Conservation (phyloP, 2,113 vertebrate genomes). For the Poecile atricapillus region DNA sequence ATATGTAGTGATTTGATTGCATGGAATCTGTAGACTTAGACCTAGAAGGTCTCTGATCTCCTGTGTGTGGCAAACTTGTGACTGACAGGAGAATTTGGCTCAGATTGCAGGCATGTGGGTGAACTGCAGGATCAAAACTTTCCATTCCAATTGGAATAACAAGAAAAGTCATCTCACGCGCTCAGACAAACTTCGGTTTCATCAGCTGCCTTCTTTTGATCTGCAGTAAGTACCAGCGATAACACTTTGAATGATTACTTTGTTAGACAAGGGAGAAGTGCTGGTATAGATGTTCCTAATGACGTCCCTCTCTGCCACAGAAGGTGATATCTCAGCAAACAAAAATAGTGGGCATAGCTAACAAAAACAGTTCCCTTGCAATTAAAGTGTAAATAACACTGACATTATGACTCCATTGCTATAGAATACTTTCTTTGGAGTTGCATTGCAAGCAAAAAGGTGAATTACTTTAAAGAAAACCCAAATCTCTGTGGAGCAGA, state of each 20-base stretch:
- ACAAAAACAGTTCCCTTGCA: not conserved
- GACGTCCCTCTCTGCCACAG: not conserved
- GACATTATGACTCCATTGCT: not conserved
- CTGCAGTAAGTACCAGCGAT: not conserved
- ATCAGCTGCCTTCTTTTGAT: not conserved
- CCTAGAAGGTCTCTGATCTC: not conserved
- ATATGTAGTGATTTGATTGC: not conserved
- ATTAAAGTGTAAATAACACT: conserved; percentile 11
- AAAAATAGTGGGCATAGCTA: conserved; percentile 13
- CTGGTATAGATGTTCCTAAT: not conserved
- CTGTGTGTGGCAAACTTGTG: not conserved
- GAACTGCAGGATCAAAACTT: not conserved
- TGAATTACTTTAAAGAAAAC: not conserved
- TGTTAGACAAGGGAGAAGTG: not conserved
- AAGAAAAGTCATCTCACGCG: not conserved
- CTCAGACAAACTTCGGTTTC: not conserved
- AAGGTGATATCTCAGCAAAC: conserved; percentile 11
- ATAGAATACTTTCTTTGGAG: not conserved
- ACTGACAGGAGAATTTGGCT: not conserved
- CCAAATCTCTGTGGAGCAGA: not conserved
- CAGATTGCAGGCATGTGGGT: not conserved
- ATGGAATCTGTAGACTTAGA: not conserved
- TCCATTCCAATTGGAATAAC: not conserved
- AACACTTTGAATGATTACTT: not conserved
- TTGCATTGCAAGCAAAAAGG: not conserved